Evolutionary conservation across 2,113 vertebrate genomes (phyloP), one percentile per base, ranked within the genome.

Genomic region (Tringa solitaria): DNA sequence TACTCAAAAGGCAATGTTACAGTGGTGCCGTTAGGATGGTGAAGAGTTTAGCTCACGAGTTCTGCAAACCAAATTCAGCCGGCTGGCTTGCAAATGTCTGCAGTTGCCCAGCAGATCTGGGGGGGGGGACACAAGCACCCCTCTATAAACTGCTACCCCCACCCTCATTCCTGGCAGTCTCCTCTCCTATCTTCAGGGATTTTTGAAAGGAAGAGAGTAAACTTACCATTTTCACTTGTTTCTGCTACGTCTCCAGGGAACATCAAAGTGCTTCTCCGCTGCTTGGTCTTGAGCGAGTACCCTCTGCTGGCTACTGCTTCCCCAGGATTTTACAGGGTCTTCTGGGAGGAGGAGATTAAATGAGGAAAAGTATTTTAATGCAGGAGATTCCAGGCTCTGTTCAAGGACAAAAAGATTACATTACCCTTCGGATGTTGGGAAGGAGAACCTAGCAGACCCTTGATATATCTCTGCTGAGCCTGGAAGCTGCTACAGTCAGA

Each of bases 391-490:
- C 72, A 67, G 72, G 37, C 85, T 92, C 43, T 60, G 48, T 53
- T 86, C 92, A 92, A 92, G 88, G 93, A 90, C 92, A 92, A 59
- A 91, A 75, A 65, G 48, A 87, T 93, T 88, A 39, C 83, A 6
- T 89, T 92, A 48, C 59, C 88, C 83, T 94, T 89, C 7, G 2
- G 39, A 26, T 35, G 28, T 1, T 41, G 72, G 77, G 77, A 95
- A 92, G 94, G 84, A 86, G 69, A 93, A 60, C 64, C 51, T 56
- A 35, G 27, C 39, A 81, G 64, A 50, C 33, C 56, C 68, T 67
- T 86, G 72, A 79, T 81, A 68, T 88, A 79, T 91, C 70, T 95
- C 90, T 84, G 72, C 93, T 95, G 93, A 81, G 92, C 88, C 85
- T 90, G 74, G 69, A 73, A 89, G 91, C 84, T 93, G 84, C 82